Conservation (phyloP, 2,113 vertebrate genomes). For the Zeus faber region DNA sequence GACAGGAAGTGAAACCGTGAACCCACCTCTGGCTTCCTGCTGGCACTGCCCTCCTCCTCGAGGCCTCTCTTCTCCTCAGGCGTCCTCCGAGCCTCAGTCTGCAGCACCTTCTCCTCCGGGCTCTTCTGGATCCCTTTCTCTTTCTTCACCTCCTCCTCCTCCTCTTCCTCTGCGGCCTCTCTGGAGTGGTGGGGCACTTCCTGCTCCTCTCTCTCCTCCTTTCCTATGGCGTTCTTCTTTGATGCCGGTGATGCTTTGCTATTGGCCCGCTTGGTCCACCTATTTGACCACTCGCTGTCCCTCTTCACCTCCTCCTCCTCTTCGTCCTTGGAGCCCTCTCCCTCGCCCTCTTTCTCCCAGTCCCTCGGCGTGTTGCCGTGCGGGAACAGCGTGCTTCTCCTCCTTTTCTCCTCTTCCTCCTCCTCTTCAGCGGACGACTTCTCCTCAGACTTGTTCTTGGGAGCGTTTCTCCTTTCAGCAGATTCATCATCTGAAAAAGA, state of each 20-base stretch:
- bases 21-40: slow-evolving; percentile 86
- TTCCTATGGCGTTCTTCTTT: slow-evolving; percentile 44
- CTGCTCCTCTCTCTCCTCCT: slow-evolving; percentile 39
- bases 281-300: slow-evolving; percentile 57
- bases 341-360: slow-evolving; percentile 12
- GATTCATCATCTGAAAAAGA: slow-evolving; percentile 30
- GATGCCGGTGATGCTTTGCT: slow-evolving; percentile 37
- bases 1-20: not conserved
- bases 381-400: slow-evolving; percentile 41
- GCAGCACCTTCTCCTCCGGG: slow-evolving; percentile 74
- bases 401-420: slow-evolving; percentile 47
- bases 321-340: slow-evolving; percentile 22
- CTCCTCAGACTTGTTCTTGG: slow-evolving; percentile 19
- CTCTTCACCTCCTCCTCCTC: slow-evolving; percentile 41
- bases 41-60: slow-evolving; percentile 92
- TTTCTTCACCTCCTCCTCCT: slow-evolving; percentile 59
- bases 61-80: slow-evolving; percentile 80
- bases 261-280: slow-evolving; percentile 76
- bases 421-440: slow-evolving; percentile 6
- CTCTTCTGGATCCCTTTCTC: slow-evolving; percentile 57
- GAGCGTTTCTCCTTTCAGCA: slow-evolving; percentile 20
- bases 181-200: slow-evolving; percentile 72
- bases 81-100: slow-evolving; percentile 64
- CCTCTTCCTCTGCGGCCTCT: slow-evolving; percentile 64
- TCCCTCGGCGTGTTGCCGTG: not conserved